Evolutionary conservation across 2,113 vertebrate genomes (phyloP), one percentile per base, ranked within the genome.

Genomic region (Holacanthus passer): DNA sequence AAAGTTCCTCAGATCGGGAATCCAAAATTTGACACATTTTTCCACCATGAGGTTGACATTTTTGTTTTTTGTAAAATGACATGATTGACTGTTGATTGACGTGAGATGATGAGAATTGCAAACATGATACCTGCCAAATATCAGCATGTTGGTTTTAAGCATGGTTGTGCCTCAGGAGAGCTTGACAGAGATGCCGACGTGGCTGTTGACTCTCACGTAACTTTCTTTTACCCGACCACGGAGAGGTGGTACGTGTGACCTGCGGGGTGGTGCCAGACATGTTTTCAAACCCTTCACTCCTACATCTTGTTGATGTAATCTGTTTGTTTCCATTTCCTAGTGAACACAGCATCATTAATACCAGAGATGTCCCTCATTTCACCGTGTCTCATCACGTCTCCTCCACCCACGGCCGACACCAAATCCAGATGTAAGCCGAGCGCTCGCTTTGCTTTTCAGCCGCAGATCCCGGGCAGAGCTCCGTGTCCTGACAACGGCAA

Each of bases 381-480:
- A 69, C 67, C 72, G 20, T 43, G 29, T 68, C 80, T 62, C 84
- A 43, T 84, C 83, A 52, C 7, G 82, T 82, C 83, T 85, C 68
- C 24, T 87, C 78, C 48, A 0, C 79, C 84, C 84, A n/a, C 52
- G 5, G 7, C 50, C 79, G 35, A n/a, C 79, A 75, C 64, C 77
- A 73, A 78, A 85, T 68, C 85, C 80, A 58, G 43, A 85, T 22
- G 27, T 52, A 37, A 88, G 75, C 87, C 86, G 88, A 89, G 22
- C 13, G 65, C 69, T 82, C 39, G 1, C 73, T 83, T 73, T 48
- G 48, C 79, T 73, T 60, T 72, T 69, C 72, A 48, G 79, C 84
- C 87, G 1, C 91, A 88, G 81, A 79, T 56, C 78, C 88, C 24
- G 83, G 85, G 70, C 77, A 78, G 71, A 73, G 71, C 70, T 86